Percentiles rank a stretch among this genome's conserved stretches.
phyloP scores from a whole-genome alignment of 2,888 invertebrate genomes.

The Agrochola litura region DNA sequence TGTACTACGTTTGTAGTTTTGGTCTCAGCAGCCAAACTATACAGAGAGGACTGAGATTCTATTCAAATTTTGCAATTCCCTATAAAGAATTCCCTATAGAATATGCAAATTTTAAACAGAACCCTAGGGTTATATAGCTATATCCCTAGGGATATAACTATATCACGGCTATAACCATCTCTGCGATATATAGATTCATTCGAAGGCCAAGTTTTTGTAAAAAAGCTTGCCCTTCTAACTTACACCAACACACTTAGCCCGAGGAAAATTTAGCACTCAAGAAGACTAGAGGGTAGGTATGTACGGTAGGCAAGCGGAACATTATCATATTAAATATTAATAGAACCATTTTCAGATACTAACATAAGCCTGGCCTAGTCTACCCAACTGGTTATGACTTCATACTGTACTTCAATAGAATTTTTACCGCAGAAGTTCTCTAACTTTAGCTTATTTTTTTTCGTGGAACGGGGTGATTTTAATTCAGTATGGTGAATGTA shows the following conservation, averaged over 20 bases:
- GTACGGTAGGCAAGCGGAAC: slow-evolving; percentile 71
- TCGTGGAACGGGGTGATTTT: background rate
- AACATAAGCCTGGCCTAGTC: background rate
- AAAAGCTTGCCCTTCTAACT: slow-evolving; percentile 41
- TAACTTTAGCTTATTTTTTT: slow-evolving; percentile 14
- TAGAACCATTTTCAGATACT: slow-evolving; percentile 52
- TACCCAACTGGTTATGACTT: slow-evolving; percentile 33
- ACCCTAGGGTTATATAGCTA: too few relatives aligned
- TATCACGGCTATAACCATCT: too few relatives aligned
- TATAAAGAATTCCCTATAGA: too few relatives aligned
- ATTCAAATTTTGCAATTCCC: too few relatives aligned
- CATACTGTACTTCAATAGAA: slow-evolving; percentile 12
- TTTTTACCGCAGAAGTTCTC: background rate
- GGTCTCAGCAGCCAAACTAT: too few relatives aligned
- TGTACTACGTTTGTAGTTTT: too few relatives aligned
- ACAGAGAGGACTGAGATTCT: too few relatives aligned
- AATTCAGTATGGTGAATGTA: slow-evolving; percentile 2
- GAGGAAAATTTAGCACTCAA: slow-evolving; percentile 84
- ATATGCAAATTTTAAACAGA: too few relatives aligned
- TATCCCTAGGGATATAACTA: too few relatives aligned
- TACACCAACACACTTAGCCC: slow-evolving; percentile 67
- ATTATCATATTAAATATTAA: slow-evolving; percentile 71
- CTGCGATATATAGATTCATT: too few relatives aligned
- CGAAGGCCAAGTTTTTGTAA: too few relatives aligned
- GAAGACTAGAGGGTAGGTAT: slow-evolving; percentile 67